Percentiles rank a stretch among this genome's conserved stretches.
These are phyloP conservation scores for Xiphophorus birchmanni DNA, from an alignment of 2,797 vertebrate species.

Conservation along the genomic window DNA sequence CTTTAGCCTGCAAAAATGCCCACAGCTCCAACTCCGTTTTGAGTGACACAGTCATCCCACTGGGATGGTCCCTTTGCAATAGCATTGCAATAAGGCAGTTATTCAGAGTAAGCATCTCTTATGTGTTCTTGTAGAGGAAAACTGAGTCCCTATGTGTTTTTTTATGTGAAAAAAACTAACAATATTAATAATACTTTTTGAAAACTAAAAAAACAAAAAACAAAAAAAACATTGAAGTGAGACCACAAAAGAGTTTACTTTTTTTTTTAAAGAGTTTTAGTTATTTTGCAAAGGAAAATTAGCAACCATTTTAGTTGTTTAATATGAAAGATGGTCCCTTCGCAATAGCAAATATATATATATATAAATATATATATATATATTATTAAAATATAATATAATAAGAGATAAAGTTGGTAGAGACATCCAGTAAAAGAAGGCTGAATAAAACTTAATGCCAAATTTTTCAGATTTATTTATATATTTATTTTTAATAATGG, in stretches of 20 bases:
- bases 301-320: not conserved
- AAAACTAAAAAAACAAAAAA: too few species aligned
- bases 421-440: not conserved
- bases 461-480: not conserved
- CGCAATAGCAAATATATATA: too few species aligned
- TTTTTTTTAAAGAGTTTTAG: not conserved
- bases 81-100: conserved; percentile 75
- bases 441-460: not conserved
- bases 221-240: too few species aligned
- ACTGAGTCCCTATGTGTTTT: conserved; percentile 15
- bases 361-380: too few species aligned
- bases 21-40: conserved; percentile 82
- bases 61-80: conserved; percentile 56
- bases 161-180: not conserved
- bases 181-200: not conserved
- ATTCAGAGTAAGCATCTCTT: conserved; percentile 63
- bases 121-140: conserved; percentile 37
- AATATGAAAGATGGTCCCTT: not conserved
- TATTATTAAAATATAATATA: too few species aligned
- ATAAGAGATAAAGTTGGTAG: not conserved
- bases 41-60: conserved; percentile 83
- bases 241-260: too few species aligned
- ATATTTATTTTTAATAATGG: not conserved
- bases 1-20: conserved; percentile 94
- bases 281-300: not conserved